Conservation (phyloP, 2,888 invertebrate species). For the Eucera pruinosa region DNA sequence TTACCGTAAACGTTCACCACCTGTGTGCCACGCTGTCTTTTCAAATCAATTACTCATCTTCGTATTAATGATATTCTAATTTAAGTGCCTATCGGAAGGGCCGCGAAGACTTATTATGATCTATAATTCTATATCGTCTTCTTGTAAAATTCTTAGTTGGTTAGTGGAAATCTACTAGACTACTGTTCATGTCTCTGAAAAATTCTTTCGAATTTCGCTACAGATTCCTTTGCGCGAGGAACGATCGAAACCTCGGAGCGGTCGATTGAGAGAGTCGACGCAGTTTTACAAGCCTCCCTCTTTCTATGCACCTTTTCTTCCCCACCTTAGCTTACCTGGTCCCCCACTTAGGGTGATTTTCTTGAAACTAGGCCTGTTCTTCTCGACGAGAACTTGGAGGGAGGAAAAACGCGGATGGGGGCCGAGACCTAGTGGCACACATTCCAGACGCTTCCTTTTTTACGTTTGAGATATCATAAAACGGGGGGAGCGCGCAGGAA, state of each 20-base stretch:
- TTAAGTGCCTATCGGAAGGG: too few relatives aligned
- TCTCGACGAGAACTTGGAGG: slow-evolving; percentile 30
- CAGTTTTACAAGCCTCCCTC: slow-evolving; percentile 28
- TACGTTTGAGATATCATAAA: slow-evolving; percentile 84
- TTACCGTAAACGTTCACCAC: background rate
- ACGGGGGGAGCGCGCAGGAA: slow-evolving; percentile 76
- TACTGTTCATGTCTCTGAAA: background rate
- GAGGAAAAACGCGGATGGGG: slow-evolving; percentile 61
- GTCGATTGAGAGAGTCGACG: slow-evolving; percentile 26
- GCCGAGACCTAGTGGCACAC: slow-evolving; percentile 82
- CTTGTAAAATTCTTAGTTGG: too few relatives aligned
- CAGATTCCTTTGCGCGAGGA: slow-evolving; percentile 43
- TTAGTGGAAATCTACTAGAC: background rate
- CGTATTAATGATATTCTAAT: too few relatives aligned
- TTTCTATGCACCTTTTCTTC: slow-evolving; percentile 47
- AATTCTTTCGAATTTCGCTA: background rate
- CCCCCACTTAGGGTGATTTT: background rate
- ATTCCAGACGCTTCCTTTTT: slow-evolving; percentile 83
- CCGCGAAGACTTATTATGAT: too few relatives aligned
- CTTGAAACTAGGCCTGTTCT: slow-evolving; percentile 22
- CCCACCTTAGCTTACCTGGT: slow-evolving; percentile 15
- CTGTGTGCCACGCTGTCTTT: too few relatives aligned
- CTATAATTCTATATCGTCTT: too few relatives aligned
- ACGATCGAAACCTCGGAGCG: slow-evolving; percentile 11
- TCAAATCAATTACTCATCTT: too few relatives aligned